These are phyloP conservation scores for Stenchaetothrips biformis DNA, from an alignment of 2,888 invertebrate species.

Conservation along the genomic window DNA sequence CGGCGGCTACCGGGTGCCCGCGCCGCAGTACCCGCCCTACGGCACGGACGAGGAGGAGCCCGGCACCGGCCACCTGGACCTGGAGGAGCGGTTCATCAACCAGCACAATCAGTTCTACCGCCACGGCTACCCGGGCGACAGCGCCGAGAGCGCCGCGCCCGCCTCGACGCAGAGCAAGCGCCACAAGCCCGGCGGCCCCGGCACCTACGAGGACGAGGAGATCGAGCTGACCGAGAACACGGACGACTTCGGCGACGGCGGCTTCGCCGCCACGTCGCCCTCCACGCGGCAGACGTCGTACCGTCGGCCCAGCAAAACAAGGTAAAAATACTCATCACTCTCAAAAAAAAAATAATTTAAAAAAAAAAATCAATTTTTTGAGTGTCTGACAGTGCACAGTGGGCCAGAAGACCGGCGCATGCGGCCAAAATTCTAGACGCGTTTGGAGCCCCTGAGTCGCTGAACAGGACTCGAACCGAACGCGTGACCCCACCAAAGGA, in stretches of 20 bases:
- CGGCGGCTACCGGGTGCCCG: slow-evolving; percentile 5
- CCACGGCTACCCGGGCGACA: slow-evolving; percentile 14
- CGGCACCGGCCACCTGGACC: slow-evolving; percentile 19
- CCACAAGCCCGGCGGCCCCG: not conserved
- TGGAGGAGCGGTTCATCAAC: slow-evolving; percentile 18
- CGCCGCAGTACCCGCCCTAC: slow-evolving; percentile 6
- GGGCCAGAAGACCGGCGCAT: no score
- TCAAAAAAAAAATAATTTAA: not conserved
- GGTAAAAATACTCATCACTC: not conserved
- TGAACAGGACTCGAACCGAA: no score
- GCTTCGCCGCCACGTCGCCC: not conserved
- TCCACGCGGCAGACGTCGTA: not conserved
- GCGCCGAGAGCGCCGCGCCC: not conserved
- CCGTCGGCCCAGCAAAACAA: not conserved
- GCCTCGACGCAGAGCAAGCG: not conserved
- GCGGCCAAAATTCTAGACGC: no score
- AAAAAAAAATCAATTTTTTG: not conserved
- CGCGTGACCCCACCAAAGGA: no score
- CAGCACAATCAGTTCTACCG: slow-evolving; percentile 20
- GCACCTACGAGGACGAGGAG: slow-evolving; percentile 14
- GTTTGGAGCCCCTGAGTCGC: no score
- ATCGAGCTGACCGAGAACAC: not conserved
- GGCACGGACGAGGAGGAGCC: slow-evolving; percentile 11
- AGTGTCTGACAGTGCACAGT: no score
- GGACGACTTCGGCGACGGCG: slow-evolving; percentile 8